Conservation (phyloP, 2,113 vertebrate genomes). For the Sinocyclocheilus maitianheensis region DNA sequence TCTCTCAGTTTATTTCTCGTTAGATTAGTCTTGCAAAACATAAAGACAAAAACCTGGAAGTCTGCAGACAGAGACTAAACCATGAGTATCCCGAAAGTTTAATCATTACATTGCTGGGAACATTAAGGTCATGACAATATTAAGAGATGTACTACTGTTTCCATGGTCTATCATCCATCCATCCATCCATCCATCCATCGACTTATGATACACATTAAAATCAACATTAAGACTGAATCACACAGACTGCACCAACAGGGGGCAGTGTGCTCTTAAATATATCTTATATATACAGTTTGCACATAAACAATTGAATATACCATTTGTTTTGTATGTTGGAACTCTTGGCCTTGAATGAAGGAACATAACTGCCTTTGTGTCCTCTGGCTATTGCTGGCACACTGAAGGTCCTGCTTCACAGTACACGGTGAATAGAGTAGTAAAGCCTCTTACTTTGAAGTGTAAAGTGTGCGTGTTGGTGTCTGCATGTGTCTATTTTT, state of each 20-base stretch:
- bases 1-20: neutral
- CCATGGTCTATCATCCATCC: neutral
- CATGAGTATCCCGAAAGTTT: neutral
- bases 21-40: neutral
- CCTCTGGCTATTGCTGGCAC: neutral
- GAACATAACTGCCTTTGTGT: neutral
- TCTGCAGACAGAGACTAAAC: neutral
- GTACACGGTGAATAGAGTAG: conserved; percentile 1
- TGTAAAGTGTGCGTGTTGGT: neutral
- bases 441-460: neutral
- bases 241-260: conserved; percentile 45
- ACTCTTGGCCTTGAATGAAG: neutral
- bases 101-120: neutral
- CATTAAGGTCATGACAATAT: neutral
- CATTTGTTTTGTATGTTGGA: conserved; percentile 14
- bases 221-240: neutral
- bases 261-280: conserved; percentile 49
- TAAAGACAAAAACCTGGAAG: neutral
- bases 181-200: neutral
- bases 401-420: neutral
- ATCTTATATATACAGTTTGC: neutral
- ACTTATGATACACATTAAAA: neutral
- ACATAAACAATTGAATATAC: neutral
- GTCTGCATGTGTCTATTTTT: neutral
- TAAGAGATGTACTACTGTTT: neutral